Conservation (phyloP, 2,797 vertebrate genomes). For the Capromys pilorides region DNA sequence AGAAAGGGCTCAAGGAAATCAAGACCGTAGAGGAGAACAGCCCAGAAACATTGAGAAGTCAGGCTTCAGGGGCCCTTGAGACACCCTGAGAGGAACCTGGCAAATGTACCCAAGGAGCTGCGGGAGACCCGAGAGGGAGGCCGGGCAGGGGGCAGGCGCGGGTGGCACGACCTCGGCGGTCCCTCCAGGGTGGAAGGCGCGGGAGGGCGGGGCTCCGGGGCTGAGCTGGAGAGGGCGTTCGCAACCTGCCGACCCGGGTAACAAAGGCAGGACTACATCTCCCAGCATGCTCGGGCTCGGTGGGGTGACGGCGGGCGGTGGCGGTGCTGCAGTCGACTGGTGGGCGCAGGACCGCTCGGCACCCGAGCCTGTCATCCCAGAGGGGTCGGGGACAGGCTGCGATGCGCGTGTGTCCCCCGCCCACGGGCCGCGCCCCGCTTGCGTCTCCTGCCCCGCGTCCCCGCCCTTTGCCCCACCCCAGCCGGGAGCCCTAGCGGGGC, state of each 20-base stretch:
- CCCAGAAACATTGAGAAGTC: background rate
- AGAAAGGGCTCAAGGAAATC: constrained; percentile 24
- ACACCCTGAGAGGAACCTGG: background rate
- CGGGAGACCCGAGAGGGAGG: background rate
- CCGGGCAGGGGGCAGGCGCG: background rate
- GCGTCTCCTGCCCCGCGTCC: constrained; percentile 56
- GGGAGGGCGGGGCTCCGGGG: constrained; percentile 21
- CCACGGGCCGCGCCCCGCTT: constrained; percentile 40
- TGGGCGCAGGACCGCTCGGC: constrained; percentile 65
- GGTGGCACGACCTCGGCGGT: constrained; percentile 8
- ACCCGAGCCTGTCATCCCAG: constrained; percentile 39
- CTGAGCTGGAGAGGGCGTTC: constrained; percentile 2
- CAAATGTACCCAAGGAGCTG: background rate
- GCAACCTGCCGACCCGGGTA: constrained; percentile 71
- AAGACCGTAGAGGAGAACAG: background rate
- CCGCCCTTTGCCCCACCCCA: constrained; percentile 73
- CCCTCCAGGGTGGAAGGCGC: background rate
- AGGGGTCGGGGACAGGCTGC: constrained; percentile 35
- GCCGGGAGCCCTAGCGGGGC: constrained; percentile 64
- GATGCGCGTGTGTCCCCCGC: constrained; percentile 9
- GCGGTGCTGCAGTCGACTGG: constrained; percentile 66
- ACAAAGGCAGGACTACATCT: constrained; percentile 86
- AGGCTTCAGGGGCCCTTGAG: background rate
- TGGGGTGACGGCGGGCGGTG: constrained; percentile 72
- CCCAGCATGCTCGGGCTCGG: constrained; percentile 81